Base-by-base conservation (phyloP, 2,797 vertebrate genomes). In the Ctenochaetus hawaiiensis region DNA sequence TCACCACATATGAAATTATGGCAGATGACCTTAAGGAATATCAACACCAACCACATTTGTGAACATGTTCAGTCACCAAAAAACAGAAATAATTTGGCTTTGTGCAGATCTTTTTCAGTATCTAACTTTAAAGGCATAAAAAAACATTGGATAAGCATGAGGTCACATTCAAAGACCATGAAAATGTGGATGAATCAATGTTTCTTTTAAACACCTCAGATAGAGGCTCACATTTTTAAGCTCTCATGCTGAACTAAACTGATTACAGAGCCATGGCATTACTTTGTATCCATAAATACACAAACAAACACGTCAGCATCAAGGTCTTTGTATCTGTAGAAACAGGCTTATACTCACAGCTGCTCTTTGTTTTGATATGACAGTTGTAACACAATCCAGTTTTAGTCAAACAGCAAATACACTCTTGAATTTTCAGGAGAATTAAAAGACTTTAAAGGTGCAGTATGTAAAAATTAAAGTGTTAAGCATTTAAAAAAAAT, bases 161-260 rank as follows among this genome's bases (percentile, higher is more conserved):
- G 23, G 13, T 47, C 49, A 48, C 8, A 1, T 57, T 59, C 54
- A 59, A 78, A 65, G 14, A 65, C 59, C 12, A 2, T 11, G 26
- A 66, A 57, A 37, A 58, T 34, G 9, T 59, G 22, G 26, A 18
- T 34, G 5, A 60, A 72, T 52, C 37, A 12, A 5, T 65, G 56
- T 60, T 56, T 37, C 17, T 60, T 60, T 37, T 26, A 37, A 59
- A 56, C 18, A 56, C 10, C 16, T 63, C 23, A 58, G 43, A 60
- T 47, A 34, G 45, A 60, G 34, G 34, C 20, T 34, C 30, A 9
- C n/a, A 37, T 43, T 54, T 60, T 53, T 41, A 30, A 64, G 59
- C 23, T 52, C 10, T 12, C 18, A 14, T 2, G 22, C 65, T 62
- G 30, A 57, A 47, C 6, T 18, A 41, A 68, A 41, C 3, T 8